Conservation (phyloP, 2,113 vertebrate genomes). For the Lepidothrix coronata region DNA sequence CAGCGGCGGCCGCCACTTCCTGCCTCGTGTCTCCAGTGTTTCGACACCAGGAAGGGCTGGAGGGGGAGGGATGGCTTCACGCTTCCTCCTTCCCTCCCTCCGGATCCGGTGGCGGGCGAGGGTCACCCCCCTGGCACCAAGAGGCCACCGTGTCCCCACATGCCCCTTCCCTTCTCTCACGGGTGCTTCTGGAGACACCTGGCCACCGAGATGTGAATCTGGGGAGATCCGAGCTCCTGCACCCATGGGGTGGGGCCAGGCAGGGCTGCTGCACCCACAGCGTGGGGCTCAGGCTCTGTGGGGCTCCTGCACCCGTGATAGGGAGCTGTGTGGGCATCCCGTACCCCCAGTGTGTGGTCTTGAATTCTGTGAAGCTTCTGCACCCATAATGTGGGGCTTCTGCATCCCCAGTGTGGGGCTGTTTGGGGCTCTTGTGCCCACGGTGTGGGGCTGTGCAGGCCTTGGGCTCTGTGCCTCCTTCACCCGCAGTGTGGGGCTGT, state of each 20-base stretch:
- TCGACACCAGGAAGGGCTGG: constrained; percentile 36
- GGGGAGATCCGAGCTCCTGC: neutral
- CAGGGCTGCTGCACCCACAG: neutral
- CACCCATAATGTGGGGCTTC: neutral
- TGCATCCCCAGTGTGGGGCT: neutral
- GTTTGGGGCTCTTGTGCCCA: neutral
- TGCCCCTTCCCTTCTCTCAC: neutral
- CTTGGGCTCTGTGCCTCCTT: neutral
- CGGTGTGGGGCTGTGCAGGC: neutral
- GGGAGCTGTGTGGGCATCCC: no score
- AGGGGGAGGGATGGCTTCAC: neutral
- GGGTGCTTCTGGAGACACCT: neutral
- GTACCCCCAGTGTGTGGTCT: neutral
- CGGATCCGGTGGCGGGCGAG: neutral
- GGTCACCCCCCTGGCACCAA: neutral
- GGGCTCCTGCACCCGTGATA: neutral
- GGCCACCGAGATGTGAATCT: fast-evolving
- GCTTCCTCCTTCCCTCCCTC: constrained; percentile 28
- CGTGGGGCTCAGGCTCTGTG: neutral
- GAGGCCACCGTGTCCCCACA: neutral
- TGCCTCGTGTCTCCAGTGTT: neutral
- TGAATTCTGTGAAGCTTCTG: neutral
- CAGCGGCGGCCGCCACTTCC: neutral
- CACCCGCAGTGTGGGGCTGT: neutral
- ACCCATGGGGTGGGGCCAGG: neutral